phyloP scores from a whole-genome alignment of 2,888 invertebrate genomes.

The Escarpia spicata region DNA sequence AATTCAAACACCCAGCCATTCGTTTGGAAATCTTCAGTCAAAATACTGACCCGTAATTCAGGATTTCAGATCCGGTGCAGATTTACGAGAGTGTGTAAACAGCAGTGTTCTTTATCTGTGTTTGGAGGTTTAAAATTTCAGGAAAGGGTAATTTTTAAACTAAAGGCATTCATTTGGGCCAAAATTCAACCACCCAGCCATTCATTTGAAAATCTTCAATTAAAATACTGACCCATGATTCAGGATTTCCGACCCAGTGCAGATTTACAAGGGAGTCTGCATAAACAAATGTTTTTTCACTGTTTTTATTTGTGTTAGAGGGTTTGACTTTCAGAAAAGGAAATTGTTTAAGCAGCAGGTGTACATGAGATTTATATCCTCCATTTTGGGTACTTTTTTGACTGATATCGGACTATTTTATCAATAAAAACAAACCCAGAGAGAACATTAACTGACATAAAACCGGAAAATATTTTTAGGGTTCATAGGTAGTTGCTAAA shows the following conservation, averaged over 20 bases:
- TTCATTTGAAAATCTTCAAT: neutral
- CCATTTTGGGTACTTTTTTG: neutral
- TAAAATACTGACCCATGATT: neutral
- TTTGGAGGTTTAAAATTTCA: neutral
- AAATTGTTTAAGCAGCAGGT: neutral
- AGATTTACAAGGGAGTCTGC: neutral
- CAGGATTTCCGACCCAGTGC: neutral
- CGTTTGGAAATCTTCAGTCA: neutral
- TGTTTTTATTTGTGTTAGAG: neutral
- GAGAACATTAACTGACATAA: neutral
- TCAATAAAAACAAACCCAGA: neutral
- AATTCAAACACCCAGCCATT: neutral
- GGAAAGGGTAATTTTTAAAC: too few species aligned
- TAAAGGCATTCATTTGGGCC: neutral
- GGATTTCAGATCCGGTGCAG: neutral
- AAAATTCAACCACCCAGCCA: neutral
- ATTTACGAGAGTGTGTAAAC: neutral
- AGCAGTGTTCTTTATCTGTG: neutral
- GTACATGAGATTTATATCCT: neutral
- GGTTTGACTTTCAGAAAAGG: too few species aligned
- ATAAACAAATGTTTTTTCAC: neutral
- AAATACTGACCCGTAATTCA: neutral
- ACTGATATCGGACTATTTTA: neutral
- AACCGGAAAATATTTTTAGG: neutral
- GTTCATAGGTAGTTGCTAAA: neutral